Percentiles rank a stretch among this genome's conserved stretches.
Conservation (phyloP, 2,797 vertebrate genomes). For the Tokudaia tokunoshimensis region DNA sequence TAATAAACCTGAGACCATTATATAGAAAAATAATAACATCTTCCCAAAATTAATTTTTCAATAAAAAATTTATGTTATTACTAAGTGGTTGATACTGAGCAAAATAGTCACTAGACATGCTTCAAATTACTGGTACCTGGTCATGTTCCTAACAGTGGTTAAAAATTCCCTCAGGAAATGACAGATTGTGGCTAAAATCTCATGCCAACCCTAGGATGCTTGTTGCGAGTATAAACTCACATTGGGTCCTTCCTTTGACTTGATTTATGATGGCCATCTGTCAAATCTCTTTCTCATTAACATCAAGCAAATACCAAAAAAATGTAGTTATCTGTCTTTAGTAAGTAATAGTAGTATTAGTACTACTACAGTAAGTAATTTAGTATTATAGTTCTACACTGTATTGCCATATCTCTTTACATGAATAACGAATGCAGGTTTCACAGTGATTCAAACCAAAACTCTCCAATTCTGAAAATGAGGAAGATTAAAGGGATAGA, state of each 20-base stretch:
- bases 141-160: not conserved
- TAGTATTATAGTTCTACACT: not conserved
- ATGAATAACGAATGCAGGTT: not conserved
- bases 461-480: too few relatives aligned
- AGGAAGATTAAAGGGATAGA: rapidly evolving
- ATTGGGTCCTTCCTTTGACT: too few relatives aligned
- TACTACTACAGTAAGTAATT: too few relatives aligned
- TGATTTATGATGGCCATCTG: not conserved
- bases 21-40: too few relatives aligned
- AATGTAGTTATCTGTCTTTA: not conserved
- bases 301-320: not conserved
- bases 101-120: not conserved
- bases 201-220: not conserved
- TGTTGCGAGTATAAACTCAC: not conserved
- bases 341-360: too few relatives aligned
- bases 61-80: too few relatives aligned
- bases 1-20: not conserved
- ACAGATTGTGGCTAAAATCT: not conserved
- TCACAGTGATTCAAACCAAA: not conserved
- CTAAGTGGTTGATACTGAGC: too few relatives aligned
- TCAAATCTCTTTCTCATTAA: not conserved
- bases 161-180: too few relatives aligned
- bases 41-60: not conserved
- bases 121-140: too few relatives aligned
- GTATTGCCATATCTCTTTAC: not conserved